Base-by-base conservation (phyloP, 1,140 invertebrate genomes). In the Neodiprion virginianus region DNA sequence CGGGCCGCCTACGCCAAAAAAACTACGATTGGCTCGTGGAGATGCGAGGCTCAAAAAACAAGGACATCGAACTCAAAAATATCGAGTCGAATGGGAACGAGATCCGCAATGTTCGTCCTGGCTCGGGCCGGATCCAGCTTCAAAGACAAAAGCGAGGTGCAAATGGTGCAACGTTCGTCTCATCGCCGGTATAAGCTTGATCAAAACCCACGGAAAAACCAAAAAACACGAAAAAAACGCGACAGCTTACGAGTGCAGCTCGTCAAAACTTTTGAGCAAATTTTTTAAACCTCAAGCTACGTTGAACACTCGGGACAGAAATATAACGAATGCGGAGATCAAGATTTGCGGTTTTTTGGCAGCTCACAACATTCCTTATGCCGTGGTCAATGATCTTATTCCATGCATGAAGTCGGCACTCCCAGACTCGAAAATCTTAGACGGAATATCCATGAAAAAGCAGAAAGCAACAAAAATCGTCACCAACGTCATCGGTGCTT, bases 331-430 rank as follows among this genome's bases (percentile, higher is more conserved):
- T 66, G 69, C 65, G 49, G 69, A 72, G 74, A 75, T 72, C n/a
- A 75, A 72, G 28, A 75, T 75, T 73, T 75, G 70, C 53, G 69
- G 74, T 61, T 75, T 75, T 48, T 21, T 75, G 23, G 73, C 73
- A 23, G 73, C 73, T 74, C 73, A 74, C 73, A 74, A 72, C 17
- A 74, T 71, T 65, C 73, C 73, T 14, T 74, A 74, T 74, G 68
- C 68, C 17, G 74, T 75, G 48, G 61, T 75, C 23, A 75, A 75
- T 47, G 69, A 75, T 47, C 70, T 72, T 23, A 72, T 75, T 49
- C 49, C 69, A 50, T 72, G 69, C 48, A 48, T 75, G 74, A 75
- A 75, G 66, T 71, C 70, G 14, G 69, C 74, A 28, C 65, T 75
- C 65, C 71, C 69, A 66, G 70, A 75, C 61, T 75, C 74, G 12